A percentile compares a stretch with the other conserved stretches of the same genome.
phyloP scores from a whole-genome alignment of 2,888 invertebrate species.

The Scaptomyza reducta region DNA sequence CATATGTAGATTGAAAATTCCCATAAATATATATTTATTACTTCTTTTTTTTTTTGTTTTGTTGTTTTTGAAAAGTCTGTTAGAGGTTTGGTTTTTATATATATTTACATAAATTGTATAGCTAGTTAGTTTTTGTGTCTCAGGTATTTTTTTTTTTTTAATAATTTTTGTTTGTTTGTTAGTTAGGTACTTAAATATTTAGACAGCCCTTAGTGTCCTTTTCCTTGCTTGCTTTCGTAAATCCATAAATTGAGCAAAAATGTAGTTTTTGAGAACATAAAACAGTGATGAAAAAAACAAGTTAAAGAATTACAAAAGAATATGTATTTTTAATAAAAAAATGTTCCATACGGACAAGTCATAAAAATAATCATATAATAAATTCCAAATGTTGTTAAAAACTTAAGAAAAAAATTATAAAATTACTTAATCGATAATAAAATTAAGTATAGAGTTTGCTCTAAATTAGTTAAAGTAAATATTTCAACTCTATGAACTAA shows the following conservation, averaged over 20 bases:
- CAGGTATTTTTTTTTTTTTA: conserved; percentile 38
- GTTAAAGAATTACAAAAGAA: conserved; percentile 16
- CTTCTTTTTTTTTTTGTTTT: conserved; percentile 16
- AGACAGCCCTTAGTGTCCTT: conserved; percentile 50
- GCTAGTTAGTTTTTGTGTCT: conserved; percentile 36
- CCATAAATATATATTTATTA: conserved; percentile 34
- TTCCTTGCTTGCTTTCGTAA: conserved; percentile 14
- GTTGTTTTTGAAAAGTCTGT: conserved; percentile 65
- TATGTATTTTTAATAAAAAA: conserved; percentile 24
- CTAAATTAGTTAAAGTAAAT: conserved; percentile 24
- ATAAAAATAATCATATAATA: conserved; percentile 39
- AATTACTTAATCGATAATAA: neutral
- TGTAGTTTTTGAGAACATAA: conserved; percentile 6
- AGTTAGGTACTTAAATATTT: conserved; percentile 75
- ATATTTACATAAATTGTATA: conserved; percentile 63
- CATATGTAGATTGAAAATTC: conserved; percentile 56
- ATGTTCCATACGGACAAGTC: conserved; percentile 21
- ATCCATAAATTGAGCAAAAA: conserved; percentile 59
- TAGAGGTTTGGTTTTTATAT: conserved; percentile 49
- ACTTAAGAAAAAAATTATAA: conserved; percentile 13
- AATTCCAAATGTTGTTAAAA: conserved; percentile 39
- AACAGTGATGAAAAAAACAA: conserved; percentile 11
- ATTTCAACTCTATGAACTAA: conserved; percentile 39
- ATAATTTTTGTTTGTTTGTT: conserved; percentile 36
- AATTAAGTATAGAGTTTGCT: conserved; percentile 18